Percentiles rank a stretch among this genome's conserved stretches.
Conservation (phyloP, 2,888 invertebrate genomes). For the Xylota segnis region DNA sequence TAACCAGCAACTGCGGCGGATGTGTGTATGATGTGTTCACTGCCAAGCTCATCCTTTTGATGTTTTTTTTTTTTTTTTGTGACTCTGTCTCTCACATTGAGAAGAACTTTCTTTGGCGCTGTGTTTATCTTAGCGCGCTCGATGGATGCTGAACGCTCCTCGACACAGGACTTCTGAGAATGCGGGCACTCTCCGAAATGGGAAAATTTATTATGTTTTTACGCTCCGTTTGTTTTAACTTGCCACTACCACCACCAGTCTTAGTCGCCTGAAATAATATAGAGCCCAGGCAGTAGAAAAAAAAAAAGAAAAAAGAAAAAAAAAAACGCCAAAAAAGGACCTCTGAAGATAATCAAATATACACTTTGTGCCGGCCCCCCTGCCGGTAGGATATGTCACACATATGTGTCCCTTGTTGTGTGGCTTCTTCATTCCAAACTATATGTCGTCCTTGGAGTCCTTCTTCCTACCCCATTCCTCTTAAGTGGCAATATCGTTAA, state of each 20-base stretch:
- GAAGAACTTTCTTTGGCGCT: slow-evolving; percentile 49
- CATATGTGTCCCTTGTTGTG: slow-evolving; percentile 72
- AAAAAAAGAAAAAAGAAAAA: slow-evolving; percentile 10
- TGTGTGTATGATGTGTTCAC: slow-evolving; percentile 64
- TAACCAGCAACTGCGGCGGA: slow-evolving; percentile 45
- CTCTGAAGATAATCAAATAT: slow-evolving; percentile 73
- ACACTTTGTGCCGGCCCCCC: slow-evolving; percentile 69
- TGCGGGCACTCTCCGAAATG: slow-evolving; percentile 70
- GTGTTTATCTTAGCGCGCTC: slow-evolving; percentile 43
- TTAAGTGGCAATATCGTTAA: slow-evolving; percentile 77
- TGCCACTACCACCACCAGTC: slow-evolving; percentile 44
- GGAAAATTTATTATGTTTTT: slow-evolving; percentile 76
- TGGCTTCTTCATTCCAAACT: slow-evolving; percentile 36
- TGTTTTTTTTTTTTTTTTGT: slow-evolving; percentile 64
- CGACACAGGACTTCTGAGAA: slow-evolving; percentile 38
- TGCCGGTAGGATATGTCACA: slow-evolving; percentile 69
- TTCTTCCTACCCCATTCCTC: slow-evolving; percentile 57
- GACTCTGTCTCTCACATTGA: slow-evolving; percentile 8
- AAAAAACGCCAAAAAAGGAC: slow-evolving; percentile 7
- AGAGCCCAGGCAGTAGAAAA: slow-evolving; percentile 34
- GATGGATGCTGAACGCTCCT: slow-evolving; percentile 24
- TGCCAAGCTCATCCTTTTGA: slow-evolving; percentile 70
- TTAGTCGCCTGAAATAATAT: slow-evolving; percentile 46
- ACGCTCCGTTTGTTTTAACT: slow-evolving; percentile 72
- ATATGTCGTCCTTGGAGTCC: slow-evolving; percentile 5